Conservation (phyloP, 2,888 invertebrate species). For the Galerucella calmariensis region DNA sequence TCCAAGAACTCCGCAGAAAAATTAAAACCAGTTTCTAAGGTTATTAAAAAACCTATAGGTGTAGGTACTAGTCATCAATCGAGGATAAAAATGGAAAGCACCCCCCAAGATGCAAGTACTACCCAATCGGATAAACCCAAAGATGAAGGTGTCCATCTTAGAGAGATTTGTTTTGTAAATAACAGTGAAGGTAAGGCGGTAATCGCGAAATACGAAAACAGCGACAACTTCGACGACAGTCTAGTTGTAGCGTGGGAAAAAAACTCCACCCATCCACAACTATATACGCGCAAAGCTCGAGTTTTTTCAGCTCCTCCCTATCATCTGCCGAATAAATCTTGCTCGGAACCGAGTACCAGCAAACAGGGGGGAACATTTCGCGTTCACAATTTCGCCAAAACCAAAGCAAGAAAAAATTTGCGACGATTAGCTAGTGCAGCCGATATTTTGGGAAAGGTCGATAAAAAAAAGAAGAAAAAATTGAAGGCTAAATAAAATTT, state of each 20-base stretch:
- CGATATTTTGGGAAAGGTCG: slow-evolving; percentile 55
- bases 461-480: slow-evolving; percentile 62
- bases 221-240: slow-evolving; percentile 55
- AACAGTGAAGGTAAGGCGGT: slow-evolving; percentile 59
- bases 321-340: slow-evolving; percentile 33
- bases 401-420: slow-evolving; percentile 57
- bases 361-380: slow-evolving; percentile 54
- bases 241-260: slow-evolving; percentile 61
- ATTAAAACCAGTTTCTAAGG: slow-evolving; percentile 35
- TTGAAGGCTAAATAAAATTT: slow-evolving; percentile 53
- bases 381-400: slow-evolving; percentile 59
- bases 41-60: slow-evolving; percentile 25
- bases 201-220: slow-evolving; percentile 59
- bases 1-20: slow-evolving; percentile 51
- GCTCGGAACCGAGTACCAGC: slow-evolving; percentile 55
- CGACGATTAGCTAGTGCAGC: slow-evolving; percentile 55
- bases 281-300: slow-evolving; percentile 53
- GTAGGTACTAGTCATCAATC: slow-evolving; percentile 42
- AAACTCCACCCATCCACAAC: slow-evolving; percentile 53
- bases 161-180: slow-evolving; percentile 62
- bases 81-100: slow-evolving; percentile 27
- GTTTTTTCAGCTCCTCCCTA: slow-evolving; percentile 44
- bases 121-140: slow-evolving; percentile 33
- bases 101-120: slow-evolving; percentile 29
- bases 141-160: slow-evolving; percentile 54